A percentile compares a stretch with the other conserved stretches of the same genome.
Conservation (phyloP, 2,113 vertebrate genomes). For the Phylloscopus trochilus region DNA sequence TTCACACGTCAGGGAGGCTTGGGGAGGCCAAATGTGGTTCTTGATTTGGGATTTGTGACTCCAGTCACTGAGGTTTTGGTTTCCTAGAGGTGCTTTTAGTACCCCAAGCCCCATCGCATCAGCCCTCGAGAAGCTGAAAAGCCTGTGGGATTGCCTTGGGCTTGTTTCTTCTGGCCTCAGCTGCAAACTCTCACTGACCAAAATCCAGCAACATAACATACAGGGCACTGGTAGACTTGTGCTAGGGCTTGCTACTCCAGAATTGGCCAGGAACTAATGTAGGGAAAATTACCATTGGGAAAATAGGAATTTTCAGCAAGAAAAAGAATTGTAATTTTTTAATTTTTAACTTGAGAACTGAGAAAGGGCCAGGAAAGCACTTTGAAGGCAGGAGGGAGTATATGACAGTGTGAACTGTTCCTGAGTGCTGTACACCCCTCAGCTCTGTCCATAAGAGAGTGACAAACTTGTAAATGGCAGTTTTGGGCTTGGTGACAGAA, state of each 20-base stretch:
- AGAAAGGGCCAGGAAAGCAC: neutral
- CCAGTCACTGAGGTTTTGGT: rapidly evolving
- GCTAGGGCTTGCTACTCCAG: neutral
- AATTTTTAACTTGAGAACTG: neutral
- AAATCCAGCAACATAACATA: neutral
- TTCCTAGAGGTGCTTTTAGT: neutral
- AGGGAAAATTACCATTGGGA: neutral
- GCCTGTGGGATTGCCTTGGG: neutral
- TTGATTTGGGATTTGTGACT: no score
- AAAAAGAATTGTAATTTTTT: neutral
- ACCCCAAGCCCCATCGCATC: neutral
- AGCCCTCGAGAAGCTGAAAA: neutral
- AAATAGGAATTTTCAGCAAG: neutral
- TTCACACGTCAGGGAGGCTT: no score
- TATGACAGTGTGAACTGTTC: neutral
- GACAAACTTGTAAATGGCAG: neutral
- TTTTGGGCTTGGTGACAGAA: neutral
- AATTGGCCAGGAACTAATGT: neutral
- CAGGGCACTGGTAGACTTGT: neutral
- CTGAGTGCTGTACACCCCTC: neutral
- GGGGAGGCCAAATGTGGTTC: no score
- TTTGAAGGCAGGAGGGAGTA: neutral
- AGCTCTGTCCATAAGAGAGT: neutral
- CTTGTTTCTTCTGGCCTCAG: neutral
- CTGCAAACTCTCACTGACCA: neutral